phyloP scores from a whole-genome alignment of 2,888 invertebrate species.

The Eurytoma adleriae region DNA sequence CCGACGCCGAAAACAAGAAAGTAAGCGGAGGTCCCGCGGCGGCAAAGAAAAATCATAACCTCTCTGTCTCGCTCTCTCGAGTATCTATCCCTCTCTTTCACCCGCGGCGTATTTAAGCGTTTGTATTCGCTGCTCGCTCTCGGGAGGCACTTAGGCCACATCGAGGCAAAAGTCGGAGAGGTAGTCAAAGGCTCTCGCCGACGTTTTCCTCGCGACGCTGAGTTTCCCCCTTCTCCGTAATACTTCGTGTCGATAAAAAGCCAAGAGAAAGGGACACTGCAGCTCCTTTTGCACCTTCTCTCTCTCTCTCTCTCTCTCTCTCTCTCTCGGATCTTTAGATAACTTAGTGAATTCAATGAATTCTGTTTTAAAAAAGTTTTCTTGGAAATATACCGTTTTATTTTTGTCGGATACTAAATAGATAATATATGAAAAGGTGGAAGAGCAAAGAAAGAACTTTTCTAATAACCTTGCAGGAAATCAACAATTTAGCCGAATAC shows the following conservation, averaged over 20 bases:
- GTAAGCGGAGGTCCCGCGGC: neutral
- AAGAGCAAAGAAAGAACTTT: no score
- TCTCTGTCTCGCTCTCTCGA: constrained; percentile 4
- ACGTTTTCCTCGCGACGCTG: constrained; percentile 28
- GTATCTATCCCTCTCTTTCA: neutral
- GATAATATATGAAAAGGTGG: no score
- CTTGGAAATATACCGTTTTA: no score
- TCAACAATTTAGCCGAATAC: no score
- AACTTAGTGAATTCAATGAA: no score
- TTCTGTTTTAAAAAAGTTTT: no score
- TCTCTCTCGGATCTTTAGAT: neutral
- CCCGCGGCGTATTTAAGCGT: neutral
- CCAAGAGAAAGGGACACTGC: neutral
- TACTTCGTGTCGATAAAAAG: neutral
- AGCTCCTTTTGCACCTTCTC: neutral
- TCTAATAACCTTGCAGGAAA: no score
- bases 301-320: neutral
- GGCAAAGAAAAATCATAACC: constrained; percentile 36
- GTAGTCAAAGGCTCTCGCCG: constrained; percentile 52
- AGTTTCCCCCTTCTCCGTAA: neutral
- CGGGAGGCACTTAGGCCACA: constrained; percentile 9
- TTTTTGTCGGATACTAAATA: no score
- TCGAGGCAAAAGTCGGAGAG: constrained; percentile 31
- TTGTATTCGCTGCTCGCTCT: neutral
- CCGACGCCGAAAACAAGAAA: constrained; percentile 28